Evolutionary conservation across 2,113 vertebrate genomes (phyloP).

Genomic region (cattle (Bos taurus)): ARS-UCD2.0 NC_037328.1:35643501-35644000

Average conservation of each 20-base stretch:
- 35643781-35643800: not conserved
- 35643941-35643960: not conserved
- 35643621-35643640: not conserved
- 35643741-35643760: not conserved
- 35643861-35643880: not conserved
- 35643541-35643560: not conserved
- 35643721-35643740: not conserved
- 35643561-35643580: not conserved
- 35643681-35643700: not conserved
- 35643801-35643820: not conserved
- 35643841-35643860: not conserved
- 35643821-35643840: accelerated
- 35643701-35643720: not conserved
- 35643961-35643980: not conserved
- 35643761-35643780: not conserved
- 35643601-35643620: not conserved
- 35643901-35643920: not conserved
- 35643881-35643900: not conserved
- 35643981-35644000: not conserved
- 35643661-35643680: not conserved
- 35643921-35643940: not conserved
- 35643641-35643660: not conserved
- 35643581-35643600: not conserved
- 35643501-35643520: not conserved
- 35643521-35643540: not conserved